Conservation (phyloP, 2,888 invertebrate species). For the Platycheirus rosarum region DNA sequence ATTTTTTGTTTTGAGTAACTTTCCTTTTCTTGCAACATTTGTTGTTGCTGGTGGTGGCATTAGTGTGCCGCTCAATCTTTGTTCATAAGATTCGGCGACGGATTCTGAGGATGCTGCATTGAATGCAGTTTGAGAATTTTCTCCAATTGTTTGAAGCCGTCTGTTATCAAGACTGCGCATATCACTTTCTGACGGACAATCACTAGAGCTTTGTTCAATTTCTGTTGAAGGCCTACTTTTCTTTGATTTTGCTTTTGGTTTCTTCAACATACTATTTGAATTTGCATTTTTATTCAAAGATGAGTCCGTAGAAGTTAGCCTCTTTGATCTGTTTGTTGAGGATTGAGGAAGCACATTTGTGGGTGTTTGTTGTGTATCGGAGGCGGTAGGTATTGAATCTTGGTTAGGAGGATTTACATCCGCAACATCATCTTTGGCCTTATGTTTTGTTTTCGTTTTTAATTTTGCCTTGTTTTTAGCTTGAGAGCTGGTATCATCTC, state of each 20-base stretch:
- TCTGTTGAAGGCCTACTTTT: background rate
- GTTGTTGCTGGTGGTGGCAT: conserved; percentile 31
- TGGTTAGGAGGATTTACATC: too few relatives aligned
- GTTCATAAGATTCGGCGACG: background rate
- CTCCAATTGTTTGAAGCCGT: background rate
- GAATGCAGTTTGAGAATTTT: background rate
- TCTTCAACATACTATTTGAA: too few relatives aligned
- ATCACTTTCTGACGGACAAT: background rate
- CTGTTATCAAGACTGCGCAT: background rate
- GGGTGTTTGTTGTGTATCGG: too few relatives aligned
- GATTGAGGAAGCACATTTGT: background rate
- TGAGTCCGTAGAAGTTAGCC: background rate
- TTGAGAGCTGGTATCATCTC: too few relatives aligned
- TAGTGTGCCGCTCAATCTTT: background rate
- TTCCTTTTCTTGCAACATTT: background rate
- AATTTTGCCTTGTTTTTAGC: too few relatives aligned
- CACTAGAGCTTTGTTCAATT: background rate
- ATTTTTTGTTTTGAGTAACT: background rate
- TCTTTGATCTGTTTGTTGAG: background rate
- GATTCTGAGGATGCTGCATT: background rate
- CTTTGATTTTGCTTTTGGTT: too few relatives aligned
- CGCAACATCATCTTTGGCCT: too few relatives aligned
- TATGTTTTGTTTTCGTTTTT: too few relatives aligned
- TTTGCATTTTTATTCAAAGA: background rate
- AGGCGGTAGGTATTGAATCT: too few relatives aligned